Base-by-base conservation (phyloP, 2,888 invertebrate genomes). In the Cyclophora albipunctata region DNA sequence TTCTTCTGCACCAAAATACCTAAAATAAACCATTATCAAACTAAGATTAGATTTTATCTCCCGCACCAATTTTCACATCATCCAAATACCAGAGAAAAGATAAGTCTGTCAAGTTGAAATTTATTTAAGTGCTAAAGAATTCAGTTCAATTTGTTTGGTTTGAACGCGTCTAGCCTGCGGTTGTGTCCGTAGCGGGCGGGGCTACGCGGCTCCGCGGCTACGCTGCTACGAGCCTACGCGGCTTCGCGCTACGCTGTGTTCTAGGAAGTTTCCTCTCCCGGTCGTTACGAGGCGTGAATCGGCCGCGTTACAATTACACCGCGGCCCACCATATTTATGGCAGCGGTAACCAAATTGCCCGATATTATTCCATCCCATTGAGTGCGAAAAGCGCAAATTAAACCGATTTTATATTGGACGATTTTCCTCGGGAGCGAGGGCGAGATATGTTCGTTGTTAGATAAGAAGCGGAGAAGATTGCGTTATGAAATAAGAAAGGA, bases 361-460 rank as follows among this genome's bases (percentile, higher is more conserved):
- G 85, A 87, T 87, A 88, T 88, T 88, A 88, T 88, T 88, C 88
- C 87, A 81, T 86, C 86, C 88, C 88, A 88, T 88, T 88, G 88
- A 88, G 88, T 88, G 85, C 84, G 88, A 88, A 87, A 88, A 87
- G 88, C 86, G 87, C 88, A 88, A 88, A 88, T 88, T 88, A 88
- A 88, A 88, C 85, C 87, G 87, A 88, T 87, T 88, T 88, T 88
- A 88, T 88, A 88, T 88, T 87, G 82, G 87, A 87, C 81, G 87
- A 87, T 88, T 88, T 83, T 84, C 87, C 78, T 75, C 71, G 70
- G 79, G 78, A 81, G 80, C 83, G 81, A 80, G 81, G 80, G 82
- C 84, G 81, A 85, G 87, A 86, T 87, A 85, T 84, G 84, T 82
- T 81, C 83, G 81, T 73, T 76, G 81, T 78, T 75, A 86, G 87